Evolutionary conservation across 2,888 invertebrate genomes (phyloP).

Genomic region (Drosophila mimetica): DNA sequence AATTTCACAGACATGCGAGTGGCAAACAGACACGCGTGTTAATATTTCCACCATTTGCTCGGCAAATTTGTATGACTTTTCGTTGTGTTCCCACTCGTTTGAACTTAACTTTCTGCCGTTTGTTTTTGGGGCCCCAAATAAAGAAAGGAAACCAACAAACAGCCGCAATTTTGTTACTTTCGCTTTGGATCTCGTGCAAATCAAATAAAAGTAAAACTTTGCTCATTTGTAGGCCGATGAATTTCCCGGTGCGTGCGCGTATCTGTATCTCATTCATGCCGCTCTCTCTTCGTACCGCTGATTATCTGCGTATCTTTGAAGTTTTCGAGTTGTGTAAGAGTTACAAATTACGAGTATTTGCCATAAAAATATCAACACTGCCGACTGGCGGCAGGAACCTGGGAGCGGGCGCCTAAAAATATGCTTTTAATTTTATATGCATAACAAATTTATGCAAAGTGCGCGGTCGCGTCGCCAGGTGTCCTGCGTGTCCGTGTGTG

Average conservation of each 20-base stretch:
- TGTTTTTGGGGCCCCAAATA: constrained; percentile 27
- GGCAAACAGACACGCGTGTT: constrained; percentile 58
- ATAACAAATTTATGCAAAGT: constrained; percentile 79
- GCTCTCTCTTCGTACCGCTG: constrained; percentile 4
- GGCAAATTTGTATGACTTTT: constrained; percentile 51
- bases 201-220: constrained; percentile 72
- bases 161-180: constrained; percentile 21
- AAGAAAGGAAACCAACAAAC: constrained; percentile 8
- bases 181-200: constrained; percentile 43
- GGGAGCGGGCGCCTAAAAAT: constrained; percentile 59
- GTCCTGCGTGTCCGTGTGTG: constrained; percentile 27
- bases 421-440: constrained; percentile 81
- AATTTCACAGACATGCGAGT: constrained; percentile 56
- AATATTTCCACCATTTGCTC: constrained; percentile 66
- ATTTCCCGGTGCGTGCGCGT: constrained; percentile 32
- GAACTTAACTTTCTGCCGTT: constrained; percentile 56
- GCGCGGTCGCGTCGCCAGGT: constrained; percentile 68
- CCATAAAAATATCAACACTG: constrained; percentile 70
- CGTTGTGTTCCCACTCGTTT: constrained; percentile 50
- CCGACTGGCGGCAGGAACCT: constrained; percentile 17
- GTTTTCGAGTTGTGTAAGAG: constrained; percentile 44
- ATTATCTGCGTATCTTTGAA: constrained; percentile 32
- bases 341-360: constrained; percentile 64
- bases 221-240: constrained; percentile 64
- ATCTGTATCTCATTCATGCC: constrained; percentile 44